phyloP scores from a whole-genome alignment of 1,140 invertebrate genomes.

The Spodoptera frugiperda region DNA sequence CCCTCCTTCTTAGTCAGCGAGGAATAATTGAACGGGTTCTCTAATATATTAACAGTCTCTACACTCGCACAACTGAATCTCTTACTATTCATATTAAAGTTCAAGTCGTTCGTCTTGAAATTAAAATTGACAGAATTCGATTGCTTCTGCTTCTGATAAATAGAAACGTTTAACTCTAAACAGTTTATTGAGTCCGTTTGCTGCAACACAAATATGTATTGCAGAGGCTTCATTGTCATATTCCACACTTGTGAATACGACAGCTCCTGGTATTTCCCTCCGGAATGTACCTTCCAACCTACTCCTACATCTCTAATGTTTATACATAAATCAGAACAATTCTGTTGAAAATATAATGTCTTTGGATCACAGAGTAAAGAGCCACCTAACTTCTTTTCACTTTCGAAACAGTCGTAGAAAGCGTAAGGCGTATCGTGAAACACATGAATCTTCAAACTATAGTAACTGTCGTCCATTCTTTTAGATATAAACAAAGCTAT shows the following conservation, averaged over 20 bases:
- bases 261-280: constrained; percentile 95
- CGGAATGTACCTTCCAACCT: constrained; percentile 94
- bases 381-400: constrained; percentile 93
- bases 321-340: constrained; percentile 94
- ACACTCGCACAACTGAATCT: constrained; percentile 79
- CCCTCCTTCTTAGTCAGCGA: constrained; percentile 80
- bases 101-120: constrained; percentile 83
- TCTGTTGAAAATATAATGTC: constrained; percentile 95
- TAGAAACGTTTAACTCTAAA: constrained; percentile 79
- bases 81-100: constrained; percentile 81
- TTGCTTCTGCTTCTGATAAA: constrained; percentile 84
- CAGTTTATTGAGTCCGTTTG: constrained; percentile 85
- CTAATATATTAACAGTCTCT: constrained; percentile 80
- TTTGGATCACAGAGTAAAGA: constrained; percentile 95
- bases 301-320: constrained; percentile 80
- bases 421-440: constrained; percentile 96
- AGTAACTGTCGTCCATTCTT: constrained; percentile 87
- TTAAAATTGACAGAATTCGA: constrained; percentile 82
- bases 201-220: constrained; percentile 95
- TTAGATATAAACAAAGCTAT: constrained; percentile 93
- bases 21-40: constrained; percentile 83
- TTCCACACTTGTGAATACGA: constrained; percentile 96
- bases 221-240: constrained; percentile 91
- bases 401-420: constrained; percentile 91
- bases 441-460: constrained; percentile 88